Evolutionary conservation across 2,797 vertebrate genomes (phyloP), one percentile per base, ranked within the genome.

Genomic region (Xiphophorus birchmanni): DNA sequence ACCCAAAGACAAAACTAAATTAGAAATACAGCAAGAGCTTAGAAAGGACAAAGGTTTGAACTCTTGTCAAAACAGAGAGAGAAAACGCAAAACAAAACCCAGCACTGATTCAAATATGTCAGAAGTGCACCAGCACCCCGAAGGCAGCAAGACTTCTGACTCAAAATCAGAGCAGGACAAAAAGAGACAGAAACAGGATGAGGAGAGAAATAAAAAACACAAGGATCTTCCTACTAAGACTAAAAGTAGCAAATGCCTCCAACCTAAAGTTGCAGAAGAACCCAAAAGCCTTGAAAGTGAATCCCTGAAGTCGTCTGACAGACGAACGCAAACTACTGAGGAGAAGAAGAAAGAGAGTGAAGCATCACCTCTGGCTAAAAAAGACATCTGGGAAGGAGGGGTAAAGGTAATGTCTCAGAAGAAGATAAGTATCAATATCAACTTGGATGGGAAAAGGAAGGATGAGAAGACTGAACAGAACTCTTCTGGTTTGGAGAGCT

Each of bases 361-460:
- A 54, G 94, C 96, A 44, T 91, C 91, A 15, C 88, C 91, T 73
- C 77, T 86, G 72, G 95, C 95, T 76, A 89, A 90, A 42, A 74
- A 48, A 75, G 80, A 90, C 73, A 82, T 94, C 75, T 94, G 92
- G 94, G 92, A 94, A 83, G 92, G 79, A 79, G 91, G 85, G 47
- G 96, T 98, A 47, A 97, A 96, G 83, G 90, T 92, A 63, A 94
- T 95, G 80, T 96, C 97, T 0, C 95, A 96, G 82, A 98, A 97
- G 89, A 99, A 99, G 93, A 99, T 99, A 81, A 99, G 97, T 88
- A 97, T 99, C 74, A 99, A 98, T 90, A 97, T 99, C 60, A 99
- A 97, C 90, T 94, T 98, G 81, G 96, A 98, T 80, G 96, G 93
- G 21, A 97, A 97, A 50, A 96, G 94, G 80, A 96, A 96, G 82